A percentile compares a stretch with the other conserved stretches of the same genome.
phyloP scores from a whole-genome alignment of 2,888 invertebrate genomes.

The Orthonevra nobilis region DNA sequence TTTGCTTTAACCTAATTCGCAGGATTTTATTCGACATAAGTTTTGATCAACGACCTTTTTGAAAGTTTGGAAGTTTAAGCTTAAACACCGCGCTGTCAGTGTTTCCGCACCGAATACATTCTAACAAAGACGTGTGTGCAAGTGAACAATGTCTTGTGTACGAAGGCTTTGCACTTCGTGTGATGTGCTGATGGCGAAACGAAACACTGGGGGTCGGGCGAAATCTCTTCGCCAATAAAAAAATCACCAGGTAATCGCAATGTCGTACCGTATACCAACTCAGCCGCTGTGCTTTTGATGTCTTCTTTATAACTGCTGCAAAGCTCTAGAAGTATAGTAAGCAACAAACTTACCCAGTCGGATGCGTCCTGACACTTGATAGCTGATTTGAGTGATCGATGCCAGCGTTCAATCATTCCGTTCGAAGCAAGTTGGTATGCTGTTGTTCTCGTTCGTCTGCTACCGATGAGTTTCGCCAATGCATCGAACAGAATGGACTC shows the following conservation, averaged over 20 bases:
- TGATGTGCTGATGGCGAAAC: constrained; percentile 45
- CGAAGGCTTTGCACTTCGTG: constrained; percentile 23
- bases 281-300: constrained; percentile 72
- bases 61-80: too few relatives aligned
- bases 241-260: constrained; percentile 72
- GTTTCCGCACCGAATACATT: constrained; percentile 38
- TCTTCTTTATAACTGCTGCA: constrained; percentile 73
- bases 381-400: constrained; percentile 12
- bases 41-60: too few relatives aligned
- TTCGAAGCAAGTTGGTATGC: constrained; percentile 18
- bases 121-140: constrained; percentile 56
- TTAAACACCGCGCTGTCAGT: too few relatives aligned
- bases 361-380: constrained; percentile 12
- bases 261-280: constrained; percentile 74
- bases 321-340: constrained; percentile 75
- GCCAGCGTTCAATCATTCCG: constrained; percentile 19
- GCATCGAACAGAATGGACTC: constrained; percentile 73
- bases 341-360: constrained; percentile 74
- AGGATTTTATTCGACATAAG: too few relatives aligned
- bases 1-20: too few relatives aligned
- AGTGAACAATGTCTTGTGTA: constrained; percentile 37
- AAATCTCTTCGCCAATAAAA: constrained; percentile 46
- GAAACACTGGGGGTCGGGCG: constrained; percentile 22
- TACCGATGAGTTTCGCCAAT: constrained; percentile 63
- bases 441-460: constrained; percentile 3